These are phyloP conservation scores for Cephus cinctus DNA, from an alignment of 1,140 invertebrate genomes.

Conservation along the genomic window DNA sequence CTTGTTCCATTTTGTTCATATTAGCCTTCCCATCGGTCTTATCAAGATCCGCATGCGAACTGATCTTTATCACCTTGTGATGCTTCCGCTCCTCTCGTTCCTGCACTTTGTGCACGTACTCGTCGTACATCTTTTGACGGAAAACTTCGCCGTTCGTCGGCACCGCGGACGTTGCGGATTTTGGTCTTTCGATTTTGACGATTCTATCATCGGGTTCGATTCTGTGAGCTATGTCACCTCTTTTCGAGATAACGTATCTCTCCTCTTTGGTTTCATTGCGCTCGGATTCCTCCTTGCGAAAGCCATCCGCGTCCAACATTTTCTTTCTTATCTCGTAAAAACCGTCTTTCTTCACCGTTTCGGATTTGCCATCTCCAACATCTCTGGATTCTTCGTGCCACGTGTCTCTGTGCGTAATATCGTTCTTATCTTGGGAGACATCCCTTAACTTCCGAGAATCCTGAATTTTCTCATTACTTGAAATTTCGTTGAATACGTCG, in stretches of 20 bases:
- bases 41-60: slow-evolving; percentile 35
- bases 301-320: slow-evolving; percentile 12
- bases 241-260: slow-evolving; percentile 13
- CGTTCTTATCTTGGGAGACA: neutral
- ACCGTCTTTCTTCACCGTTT: slow-evolving; percentile 24
- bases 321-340: slow-evolving; percentile 17
- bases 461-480: neutral
- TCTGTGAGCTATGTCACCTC: too few relatives aligned
- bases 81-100: slow-evolving; percentile 76
- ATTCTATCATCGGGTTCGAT: neutral
- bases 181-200: slow-evolving; percentile 26
- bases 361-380: slow-evolving; percentile 13
- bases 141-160: slow-evolving; percentile 65
- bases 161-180: slow-evolving; percentile 41
- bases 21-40: slow-evolving; percentile 32
- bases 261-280: slow-evolving; percentile 24
- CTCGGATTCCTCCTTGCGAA: slow-evolving; percentile 18
- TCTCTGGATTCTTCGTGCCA: slow-evolving; percentile 27
- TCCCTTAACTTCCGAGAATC: neutral
- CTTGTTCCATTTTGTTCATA: slow-evolving; percentile 64
- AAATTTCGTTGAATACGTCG: neutral
- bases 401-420: slow-evolving; percentile 9
- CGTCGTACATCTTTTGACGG: slow-evolving; percentile 76
- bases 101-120: slow-evolving; percentile 76
- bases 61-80: slow-evolving; percentile 76